Conservation (phyloP, 2,888 invertebrate genomes). For the Clepsis dumicolana region DNA sequence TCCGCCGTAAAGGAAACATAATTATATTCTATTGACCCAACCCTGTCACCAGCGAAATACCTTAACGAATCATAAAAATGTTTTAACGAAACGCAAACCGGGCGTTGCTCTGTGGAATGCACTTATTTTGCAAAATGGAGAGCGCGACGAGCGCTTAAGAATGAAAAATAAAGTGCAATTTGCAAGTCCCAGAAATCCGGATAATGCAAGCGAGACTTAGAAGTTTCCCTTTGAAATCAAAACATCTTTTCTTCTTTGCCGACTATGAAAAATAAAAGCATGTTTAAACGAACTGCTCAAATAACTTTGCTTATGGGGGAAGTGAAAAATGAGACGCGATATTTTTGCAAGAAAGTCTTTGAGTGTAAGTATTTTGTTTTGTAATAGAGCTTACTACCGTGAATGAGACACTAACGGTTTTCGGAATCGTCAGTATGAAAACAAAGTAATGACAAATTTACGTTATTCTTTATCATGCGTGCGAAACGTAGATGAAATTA, state of each 20-base stretch:
- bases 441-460: too few relatives aligned
- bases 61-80: conserved; percentile 17
- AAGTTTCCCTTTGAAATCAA: conserved; percentile 42
- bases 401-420: too few relatives aligned
- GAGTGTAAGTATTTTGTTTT: background rate
- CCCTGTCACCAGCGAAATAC: background rate
- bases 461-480: too few relatives aligned
- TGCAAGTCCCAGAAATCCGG: conserved; percentile 42
- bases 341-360: background rate
- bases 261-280: conserved; percentile 33
- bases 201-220: conserved; percentile 34
- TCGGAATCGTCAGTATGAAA: too few relatives aligned
- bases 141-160: conserved; percentile 24
- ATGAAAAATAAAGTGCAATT: conserved; percentile 44
- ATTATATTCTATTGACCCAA: background rate
- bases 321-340: background rate
- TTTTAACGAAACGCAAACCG: conserved; percentile 24
- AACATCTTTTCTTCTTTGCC: conserved; percentile 40
- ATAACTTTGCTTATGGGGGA: conserved; percentile 34
- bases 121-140: conserved; percentile 33
- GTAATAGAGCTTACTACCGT: background rate
- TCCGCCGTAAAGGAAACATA: background rate
- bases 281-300: conserved; percentile 17
- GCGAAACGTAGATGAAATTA: too few relatives aligned
- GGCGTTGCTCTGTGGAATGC: conserved; percentile 9